Evolutionary conservation across 2,113 vertebrate genomes (phyloP), one percentile per base, ranked within the genome.

Genomic region (Salvelinus namaycush): DNA sequence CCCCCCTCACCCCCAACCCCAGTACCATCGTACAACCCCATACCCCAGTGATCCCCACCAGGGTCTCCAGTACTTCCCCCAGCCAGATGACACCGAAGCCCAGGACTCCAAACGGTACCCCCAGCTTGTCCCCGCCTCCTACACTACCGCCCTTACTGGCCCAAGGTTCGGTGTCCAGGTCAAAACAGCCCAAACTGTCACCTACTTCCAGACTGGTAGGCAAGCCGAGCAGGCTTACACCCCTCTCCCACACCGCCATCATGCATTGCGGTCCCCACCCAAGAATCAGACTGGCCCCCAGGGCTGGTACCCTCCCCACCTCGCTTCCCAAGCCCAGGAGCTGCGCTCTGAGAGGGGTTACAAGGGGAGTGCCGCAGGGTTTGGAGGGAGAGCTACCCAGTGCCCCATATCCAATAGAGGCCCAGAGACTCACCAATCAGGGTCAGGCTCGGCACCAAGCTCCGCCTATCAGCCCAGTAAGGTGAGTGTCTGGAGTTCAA

Each of bases 161-260:
- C 95, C 95, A 0, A 87, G 94, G 29, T 96, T 96, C 86, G 95
- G 92, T 0, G 94, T 96, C 29, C 96, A 96, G 90, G 95, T 97
- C 27, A 96, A 96, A 81, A 95, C 95, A 0, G 96, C 96, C 0
- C 95, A 96, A 76, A 95, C 95, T 0, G 95, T 96, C 71, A 95
- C 93, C 76, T 96, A 96, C 81, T 89, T 90, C 5, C 92, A 90
- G 82, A 91, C 88, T 0, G 91, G 84, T n/a, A 87, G 92, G 70
- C 93, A 92, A 77, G 94, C 93, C 0, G 94, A 94, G 29, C 94
- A 95, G 80, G 94, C 93, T 12, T 94, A 94, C 80, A 92, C 93
- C 0, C 93, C 93, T 0, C 91, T 92, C 0, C 89, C 93, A 1
- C 93, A 92, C 11, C 91, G 92, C n/a, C 93, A 92, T 67, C 92